Evolutionary conservation across 2,113 vertebrate species (phyloP), one percentile per base, ranked within the genome.

Genomic region (Marmota monax): DNA sequence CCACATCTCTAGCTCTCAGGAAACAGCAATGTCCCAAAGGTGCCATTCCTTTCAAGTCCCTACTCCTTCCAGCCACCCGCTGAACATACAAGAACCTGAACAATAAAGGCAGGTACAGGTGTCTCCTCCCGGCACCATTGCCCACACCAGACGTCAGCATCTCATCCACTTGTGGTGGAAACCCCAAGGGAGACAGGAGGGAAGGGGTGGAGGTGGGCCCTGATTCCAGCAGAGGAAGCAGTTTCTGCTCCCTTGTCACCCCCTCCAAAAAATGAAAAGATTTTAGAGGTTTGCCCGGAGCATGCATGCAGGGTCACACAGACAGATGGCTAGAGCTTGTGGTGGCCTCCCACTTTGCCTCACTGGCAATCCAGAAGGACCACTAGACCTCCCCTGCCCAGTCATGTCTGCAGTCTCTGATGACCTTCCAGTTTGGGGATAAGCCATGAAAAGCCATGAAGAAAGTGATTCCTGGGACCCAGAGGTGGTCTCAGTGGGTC

Each of bases 401-500:
- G 92, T 34, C 70, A 16, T n/a, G 82, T 63, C 86, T 84, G 39
- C 39, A 53, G 74, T 25, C 51, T 58, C 73, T 61, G n/a, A 17
- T 56, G 63, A 63, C 16, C 88, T 56, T 74, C 77, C 10, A 86
- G 39, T 69, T 88, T 72, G 82, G 90, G 94, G 58, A 48, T 37
- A 39, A 29, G 42, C 18, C 48, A 1, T n/a, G 58, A 72, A 42
- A 37, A 48, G 42, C 34, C 53, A 25, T 42, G 42, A 91, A 84
- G 17, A 85, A 63, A 32, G 48, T 87, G 78, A 45, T 6, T 39
- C 83, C 83, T 82, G 73, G 56, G 89, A 79, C 82, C 90, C 74
- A 58, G 84, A 27, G 5, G 23, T 27, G 93, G 72, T 98, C 97
- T 97, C 76, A 34, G 45, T 96, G 74, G 93, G 74, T 97, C 92